Conservation (phyloP, 53 echinoderm and acorn worm species). For the Patiria pectinifera region DNA sequence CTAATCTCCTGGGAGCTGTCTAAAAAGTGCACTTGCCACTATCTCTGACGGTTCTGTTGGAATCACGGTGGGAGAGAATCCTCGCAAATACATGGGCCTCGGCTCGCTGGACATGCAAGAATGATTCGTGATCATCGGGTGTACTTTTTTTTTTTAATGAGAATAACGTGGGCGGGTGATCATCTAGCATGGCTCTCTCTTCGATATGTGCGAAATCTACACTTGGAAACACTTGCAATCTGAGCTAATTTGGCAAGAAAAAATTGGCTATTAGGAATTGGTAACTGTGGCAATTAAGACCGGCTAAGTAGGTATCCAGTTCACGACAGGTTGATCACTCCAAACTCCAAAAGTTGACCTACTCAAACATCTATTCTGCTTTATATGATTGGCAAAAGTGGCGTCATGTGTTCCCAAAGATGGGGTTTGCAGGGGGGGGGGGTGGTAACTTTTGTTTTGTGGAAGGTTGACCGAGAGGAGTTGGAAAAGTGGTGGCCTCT, state of each 20-base stretch:
- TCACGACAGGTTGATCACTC: neutral
- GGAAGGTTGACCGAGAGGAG: too few relatives aligned
- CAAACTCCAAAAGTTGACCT: neutral
- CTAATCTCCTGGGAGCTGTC: conserved; percentile 53
- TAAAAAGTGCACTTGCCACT: conserved; percentile 47
- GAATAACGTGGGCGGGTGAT: conserved; percentile 33
- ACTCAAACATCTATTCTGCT: neutral
- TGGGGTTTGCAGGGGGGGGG: too few relatives aligned
- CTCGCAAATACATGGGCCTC: neutral
- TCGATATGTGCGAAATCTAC: neutral
- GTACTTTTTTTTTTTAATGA: conserved; percentile 37
- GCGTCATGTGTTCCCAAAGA: neutral
- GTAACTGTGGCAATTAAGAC: neutral
- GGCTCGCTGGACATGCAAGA: neutral
- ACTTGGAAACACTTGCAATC: conserved; percentile 30
- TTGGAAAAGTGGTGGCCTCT: too few relatives aligned
- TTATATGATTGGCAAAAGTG: neutral
- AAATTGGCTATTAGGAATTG: neutral
- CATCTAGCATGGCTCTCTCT: neutral
- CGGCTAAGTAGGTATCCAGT: neutral
- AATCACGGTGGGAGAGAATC: neutral
- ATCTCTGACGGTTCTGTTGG: neutral
- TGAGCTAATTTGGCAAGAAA: neutral
- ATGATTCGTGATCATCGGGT: neutral
- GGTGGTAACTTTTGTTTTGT: too few relatives aligned